Percentiles rank a stretch among this genome's conserved stretches.
Conservation (phyloP, 2,113 vertebrate species). For the Bos javanicus region DNA sequence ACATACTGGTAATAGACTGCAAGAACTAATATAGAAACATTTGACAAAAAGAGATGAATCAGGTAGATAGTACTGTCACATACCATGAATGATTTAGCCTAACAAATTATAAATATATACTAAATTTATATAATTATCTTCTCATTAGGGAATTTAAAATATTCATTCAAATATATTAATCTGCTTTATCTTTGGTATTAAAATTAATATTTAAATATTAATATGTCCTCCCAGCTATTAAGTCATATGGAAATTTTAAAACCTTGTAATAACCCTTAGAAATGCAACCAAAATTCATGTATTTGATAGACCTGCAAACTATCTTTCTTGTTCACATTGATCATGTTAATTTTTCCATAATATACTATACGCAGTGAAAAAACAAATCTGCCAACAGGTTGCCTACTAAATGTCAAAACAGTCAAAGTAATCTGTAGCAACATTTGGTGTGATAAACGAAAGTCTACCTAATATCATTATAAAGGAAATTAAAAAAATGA, state of each 20-base stretch:
- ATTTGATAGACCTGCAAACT: neutral
- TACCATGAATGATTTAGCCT: neutral
- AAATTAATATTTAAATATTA: slow-evolving; percentile 58
- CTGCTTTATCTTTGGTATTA: slow-evolving; percentile 29
- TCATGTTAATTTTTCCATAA: neutral
- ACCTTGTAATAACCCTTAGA: neutral
- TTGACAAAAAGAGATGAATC: neutral
- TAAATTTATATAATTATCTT: slow-evolving; percentile 24
- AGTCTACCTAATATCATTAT: neutral
- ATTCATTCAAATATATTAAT: slow-evolving; percentile 44
- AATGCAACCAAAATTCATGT: neutral
- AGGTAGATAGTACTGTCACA: neutral
- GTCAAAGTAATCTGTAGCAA: neutral
- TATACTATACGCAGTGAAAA: neutral
- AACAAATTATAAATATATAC: slow-evolving; percentile 25
- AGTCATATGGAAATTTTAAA: slow-evolving; percentile 1
- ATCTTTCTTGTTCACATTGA: neutral
- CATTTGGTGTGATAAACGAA: slow-evolving; percentile 1
- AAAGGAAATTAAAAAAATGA: neutral
- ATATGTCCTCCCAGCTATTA: neutral
- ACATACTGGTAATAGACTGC: neutral
- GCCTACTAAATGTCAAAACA: neutral
- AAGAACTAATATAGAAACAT: neutral
- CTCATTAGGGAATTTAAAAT: slow-evolving; percentile 22
- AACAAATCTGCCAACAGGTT: neutral